Evolutionary conservation across 2,797 vertebrate species (phyloP).

Genomic region (Sebastes trivittatus): DNA sequence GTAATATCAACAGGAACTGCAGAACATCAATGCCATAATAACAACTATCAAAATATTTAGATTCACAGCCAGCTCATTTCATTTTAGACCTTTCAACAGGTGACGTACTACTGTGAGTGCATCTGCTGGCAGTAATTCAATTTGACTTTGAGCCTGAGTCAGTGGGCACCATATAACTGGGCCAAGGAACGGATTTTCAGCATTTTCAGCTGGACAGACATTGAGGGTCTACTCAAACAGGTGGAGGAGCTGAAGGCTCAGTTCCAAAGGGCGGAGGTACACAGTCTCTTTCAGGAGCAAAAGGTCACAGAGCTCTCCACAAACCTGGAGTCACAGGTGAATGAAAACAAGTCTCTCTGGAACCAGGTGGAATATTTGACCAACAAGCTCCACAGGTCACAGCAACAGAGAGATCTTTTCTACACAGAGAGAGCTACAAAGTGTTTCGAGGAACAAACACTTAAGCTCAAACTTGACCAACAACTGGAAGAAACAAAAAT

Average conservation of each 20-base stretch:
- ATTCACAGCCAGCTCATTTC: not conserved
- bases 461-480: not conserved
- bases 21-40: not conserved
- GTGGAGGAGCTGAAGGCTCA: not conserved
- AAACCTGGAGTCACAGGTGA: not conserved
- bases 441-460: not conserved
- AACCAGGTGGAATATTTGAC: not conserved
- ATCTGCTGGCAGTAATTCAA: not conserved
- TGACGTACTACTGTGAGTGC: not conserved
- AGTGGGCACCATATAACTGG: not conserved
- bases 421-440: not conserved
- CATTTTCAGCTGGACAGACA: not conserved
- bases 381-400: not conserved
- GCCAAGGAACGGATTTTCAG: not conserved
- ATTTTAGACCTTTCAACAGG: not conserved
- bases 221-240: not conserved
- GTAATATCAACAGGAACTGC: not conserved
- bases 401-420: not conserved
- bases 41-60: not conserved
- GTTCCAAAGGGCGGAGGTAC: accelerated
- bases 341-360: not conserved
- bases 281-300: not conserved
- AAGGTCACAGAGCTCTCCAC: not conserved
- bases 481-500: not conserved
- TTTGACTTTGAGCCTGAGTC: not conserved